Conservation (phyloP, 2,113 vertebrate genomes). For the Laticauda colubrina region DNA sequence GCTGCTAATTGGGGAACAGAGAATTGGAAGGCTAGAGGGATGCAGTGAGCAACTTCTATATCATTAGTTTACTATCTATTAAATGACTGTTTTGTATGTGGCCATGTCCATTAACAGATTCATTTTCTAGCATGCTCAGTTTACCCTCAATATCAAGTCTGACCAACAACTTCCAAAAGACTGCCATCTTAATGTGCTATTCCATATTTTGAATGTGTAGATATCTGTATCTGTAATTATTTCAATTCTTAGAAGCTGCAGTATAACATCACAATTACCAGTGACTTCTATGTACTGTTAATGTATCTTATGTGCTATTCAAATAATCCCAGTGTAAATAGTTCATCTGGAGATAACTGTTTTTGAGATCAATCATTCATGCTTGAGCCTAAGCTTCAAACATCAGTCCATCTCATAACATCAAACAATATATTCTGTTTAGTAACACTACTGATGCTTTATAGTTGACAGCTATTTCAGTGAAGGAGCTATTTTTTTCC, state of each 20-base stretch:
- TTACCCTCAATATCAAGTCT: neutral
- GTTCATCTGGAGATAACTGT: neutral
- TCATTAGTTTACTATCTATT: neutral
- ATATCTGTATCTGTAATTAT: neutral
- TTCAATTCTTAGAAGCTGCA: neutral
- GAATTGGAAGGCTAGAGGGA: neutral
- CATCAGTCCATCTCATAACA: neutral
- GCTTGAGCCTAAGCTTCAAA: neutral
- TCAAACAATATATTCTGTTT: neutral
- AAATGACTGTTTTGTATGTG: neutral
- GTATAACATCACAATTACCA: neutral
- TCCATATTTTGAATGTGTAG: neutral
- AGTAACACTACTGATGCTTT: neutral
- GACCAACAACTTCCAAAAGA: neutral
- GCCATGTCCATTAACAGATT: neutral
- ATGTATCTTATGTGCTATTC: neutral
- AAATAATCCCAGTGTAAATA: neutral
- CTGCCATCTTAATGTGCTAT: neutral
- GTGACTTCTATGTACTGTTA: neutral
- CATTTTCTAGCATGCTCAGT: neutral
- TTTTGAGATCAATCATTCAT: neutral
- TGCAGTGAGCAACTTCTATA: neutral
- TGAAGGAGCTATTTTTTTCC: neutral
- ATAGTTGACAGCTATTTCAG: neutral
- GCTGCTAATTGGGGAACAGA: neutral